A percentile compares a stretch with the other conserved stretches of the same genome.
phyloP scores from a whole-genome alignment of 2,888 invertebrate genomes.

The Amphipyra tragopoginis region DNA sequence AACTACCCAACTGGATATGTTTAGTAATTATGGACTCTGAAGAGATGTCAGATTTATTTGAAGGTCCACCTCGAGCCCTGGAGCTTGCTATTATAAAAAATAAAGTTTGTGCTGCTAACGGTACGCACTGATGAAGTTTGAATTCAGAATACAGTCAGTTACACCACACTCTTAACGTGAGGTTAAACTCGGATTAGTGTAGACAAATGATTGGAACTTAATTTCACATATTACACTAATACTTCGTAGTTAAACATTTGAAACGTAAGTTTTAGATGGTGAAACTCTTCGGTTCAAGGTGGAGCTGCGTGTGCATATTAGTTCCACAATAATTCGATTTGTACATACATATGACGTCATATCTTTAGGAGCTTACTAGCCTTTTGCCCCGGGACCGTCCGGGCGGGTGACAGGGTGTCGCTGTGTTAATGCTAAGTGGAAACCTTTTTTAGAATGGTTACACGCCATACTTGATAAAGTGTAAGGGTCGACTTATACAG shows the following conservation, averaged over 20 bases:
- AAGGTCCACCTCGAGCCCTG: conserved; percentile 48
- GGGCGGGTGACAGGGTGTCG: conserved; percentile 89
- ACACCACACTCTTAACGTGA: conserved; percentile 26
- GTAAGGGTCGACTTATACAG: conserved; percentile 28
- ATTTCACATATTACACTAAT: conserved; percentile 27
- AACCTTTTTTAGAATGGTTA: conserved; percentile 73
- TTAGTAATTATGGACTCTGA: conserved; percentile 46
- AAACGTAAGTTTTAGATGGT: conserved; percentile 11
- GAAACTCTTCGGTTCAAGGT: conserved; percentile 58
- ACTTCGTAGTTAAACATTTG: conserved; percentile 12
- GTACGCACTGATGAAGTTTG: conserved; percentile 9
- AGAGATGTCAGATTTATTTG: conserved; percentile 53
- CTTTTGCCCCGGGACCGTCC: conserved; percentile 86
- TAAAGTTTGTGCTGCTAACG: conserved; percentile 3
- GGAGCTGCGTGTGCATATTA: conserved; percentile 59
- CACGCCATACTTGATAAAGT: conserved; percentile 49
- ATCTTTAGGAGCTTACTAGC: conserved; percentile 90
- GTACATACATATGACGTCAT: conserved; percentile 86
- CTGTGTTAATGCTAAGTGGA: conserved; percentile 86
- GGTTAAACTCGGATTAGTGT: conserved; percentile 36
- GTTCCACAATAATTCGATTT: conserved; percentile 73
- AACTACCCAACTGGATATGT: conserved; percentile 43
- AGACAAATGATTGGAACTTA: conserved; percentile 33
- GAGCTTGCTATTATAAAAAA: not conserved
- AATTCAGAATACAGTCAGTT: conserved; percentile 21